Conservation (phyloP, 2,888 invertebrate genomes). For the Torymus texanus region DNA sequence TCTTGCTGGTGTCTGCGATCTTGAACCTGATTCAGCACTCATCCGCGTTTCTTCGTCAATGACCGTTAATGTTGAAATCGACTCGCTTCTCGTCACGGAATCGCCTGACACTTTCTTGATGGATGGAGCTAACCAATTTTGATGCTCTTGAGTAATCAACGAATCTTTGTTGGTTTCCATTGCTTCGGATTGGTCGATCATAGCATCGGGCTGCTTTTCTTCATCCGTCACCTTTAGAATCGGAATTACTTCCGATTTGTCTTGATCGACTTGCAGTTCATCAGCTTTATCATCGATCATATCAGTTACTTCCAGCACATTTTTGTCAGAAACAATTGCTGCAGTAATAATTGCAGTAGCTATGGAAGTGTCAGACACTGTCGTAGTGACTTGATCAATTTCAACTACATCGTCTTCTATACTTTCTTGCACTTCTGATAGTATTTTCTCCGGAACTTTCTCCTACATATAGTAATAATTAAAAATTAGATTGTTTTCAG, state of each 20-base stretch:
- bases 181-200: conserved; percentile 6
- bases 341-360: too few relatives aligned
- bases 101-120: conserved; percentile 66
- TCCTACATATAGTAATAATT: too few relatives aligned
- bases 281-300: too few relatives aligned
- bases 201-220: not conserved
- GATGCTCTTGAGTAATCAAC: conserved; percentile 57
- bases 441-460: too few relatives aligned
- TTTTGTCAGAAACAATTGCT: not conserved
- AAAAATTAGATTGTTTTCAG: too few relatives aligned
- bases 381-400: too few relatives aligned
- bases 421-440: too few relatives aligned
- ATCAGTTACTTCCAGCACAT: too few relatives aligned
- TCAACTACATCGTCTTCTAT: too few relatives aligned
- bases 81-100: conserved; percentile 60
- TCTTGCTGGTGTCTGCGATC: conserved; percentile 74
- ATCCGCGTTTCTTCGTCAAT: conserved; percentile 78
- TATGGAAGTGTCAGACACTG: too few relatives aligned
- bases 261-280: too few relatives aligned
- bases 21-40: conserved; percentile 75
- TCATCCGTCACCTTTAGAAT: conserved; percentile 28
- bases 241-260: not conserved
- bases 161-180: conserved; percentile 17
- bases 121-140: conserved; percentile 71
- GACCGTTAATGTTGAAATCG: conserved; percentile 73